These are phyloP conservation scores for Pseudochirops cupreus DNA, from an alignment of 2,797 vertebrate species.

Conservation along the genomic window DNA sequence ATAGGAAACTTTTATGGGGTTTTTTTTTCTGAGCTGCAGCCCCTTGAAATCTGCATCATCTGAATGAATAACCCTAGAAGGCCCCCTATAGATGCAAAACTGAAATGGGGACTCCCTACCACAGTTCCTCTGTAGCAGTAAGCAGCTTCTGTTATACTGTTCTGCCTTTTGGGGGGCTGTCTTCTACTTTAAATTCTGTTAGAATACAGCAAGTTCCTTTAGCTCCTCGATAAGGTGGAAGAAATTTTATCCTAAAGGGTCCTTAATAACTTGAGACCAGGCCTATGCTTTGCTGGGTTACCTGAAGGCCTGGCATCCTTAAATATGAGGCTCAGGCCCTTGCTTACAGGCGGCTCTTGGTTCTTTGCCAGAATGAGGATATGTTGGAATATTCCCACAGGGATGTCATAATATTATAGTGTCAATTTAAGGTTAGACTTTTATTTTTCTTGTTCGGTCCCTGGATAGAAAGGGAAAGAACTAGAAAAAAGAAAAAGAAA, in stretches of 20 bases:
- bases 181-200: slow-evolving; percentile 9
- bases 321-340: slow-evolving; percentile 18
- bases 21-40: neutral
- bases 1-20: neutral
- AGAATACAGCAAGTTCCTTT: slow-evolving; percentile 39
- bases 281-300: slow-evolving; percentile 25
- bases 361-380: slow-evolving; percentile 61
- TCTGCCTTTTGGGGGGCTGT: neutral
- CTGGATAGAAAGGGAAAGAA: slow-evolving; percentile 41
- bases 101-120: neutral
- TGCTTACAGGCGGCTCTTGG: slow-evolving; percentile 49
- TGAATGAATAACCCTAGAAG: neutral
- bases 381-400: slow-evolving; percentile 59
- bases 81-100: neutral
- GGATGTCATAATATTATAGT: slow-evolving; percentile 51
- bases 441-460: slow-evolving; percentile 46
- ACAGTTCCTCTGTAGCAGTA: neutral
- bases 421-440: slow-evolving; percentile 47
- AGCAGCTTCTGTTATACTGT: neutral
- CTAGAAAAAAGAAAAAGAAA: neutral
- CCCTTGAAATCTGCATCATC: neutral
- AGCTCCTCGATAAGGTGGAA: neutral
- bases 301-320: slow-evolving; percentile 8
- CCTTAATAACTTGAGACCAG: slow-evolving; percentile 8
- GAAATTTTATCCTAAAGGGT: neutral